Base-by-base conservation (phyloP, 1,140 invertebrate species). In the Homarus americanus region DNA sequence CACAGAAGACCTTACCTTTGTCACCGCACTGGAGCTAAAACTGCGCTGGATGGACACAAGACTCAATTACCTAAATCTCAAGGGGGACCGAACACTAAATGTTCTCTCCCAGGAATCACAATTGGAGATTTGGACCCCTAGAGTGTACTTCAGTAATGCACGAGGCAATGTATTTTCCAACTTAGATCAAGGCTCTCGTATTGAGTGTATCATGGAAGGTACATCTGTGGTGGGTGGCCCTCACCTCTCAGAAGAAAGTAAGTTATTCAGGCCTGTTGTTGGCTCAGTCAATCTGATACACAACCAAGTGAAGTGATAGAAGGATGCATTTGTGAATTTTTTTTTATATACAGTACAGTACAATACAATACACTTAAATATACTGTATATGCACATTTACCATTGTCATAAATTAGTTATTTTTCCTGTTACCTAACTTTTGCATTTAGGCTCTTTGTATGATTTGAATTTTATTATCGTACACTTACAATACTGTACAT, bases 61-160 rank as follows among this genome's bases (percentile, higher is more conserved):
- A 40, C 86, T 92, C 34, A 85, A 40, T 28, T 92, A 85, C 40
- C 41, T 87, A 44, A 92, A 92, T 79, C 82, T 92, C 15, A 88
- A 92, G 73, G 80, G 85, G 12, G 86, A 92, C 40, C 86, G 86
- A 24, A 84, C 86, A 36, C 80, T 92, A 38, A 92, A 92, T 73
- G 34, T 89, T 15, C 69, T 92, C 1, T 84, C 87, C 24, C 17
- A 41, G 24, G 72, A 63, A 10, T 87, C 82, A 12, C 79, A 79
- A 24, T 69, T 15, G 0, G 40, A 44, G 12, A 85, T 92, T 58
- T 92, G 91, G 91, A 92, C 91, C n/a, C 91, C 91, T 5, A 44
- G 75, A 34, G 80, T 92, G 32, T 89, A 80, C 82, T 92, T 92
- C 58, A 83, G 72, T 41, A 92, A 92, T 49, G 91, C 91, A 9